phyloP scores from a whole-genome alignment of 2,888 invertebrate genomes.

The Alentia gelatinosa region DNA sequence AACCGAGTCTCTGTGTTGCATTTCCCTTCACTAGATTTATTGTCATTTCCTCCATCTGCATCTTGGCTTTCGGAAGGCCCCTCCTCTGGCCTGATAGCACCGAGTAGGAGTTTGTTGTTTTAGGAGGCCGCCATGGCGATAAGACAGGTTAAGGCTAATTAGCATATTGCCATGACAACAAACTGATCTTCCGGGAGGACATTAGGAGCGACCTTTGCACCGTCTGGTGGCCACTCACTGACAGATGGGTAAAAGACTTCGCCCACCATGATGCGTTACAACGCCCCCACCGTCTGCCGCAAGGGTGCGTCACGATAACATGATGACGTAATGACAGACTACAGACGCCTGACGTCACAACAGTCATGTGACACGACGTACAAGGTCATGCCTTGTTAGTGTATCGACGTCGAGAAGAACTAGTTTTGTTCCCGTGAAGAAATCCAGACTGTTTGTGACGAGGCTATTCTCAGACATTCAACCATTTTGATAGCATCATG shows the following conservation, averaged over 20 bases:
- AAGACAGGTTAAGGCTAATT: slow-evolving; percentile 12
- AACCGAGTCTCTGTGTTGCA: neutral
- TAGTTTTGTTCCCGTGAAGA: no score
- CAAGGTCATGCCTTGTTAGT: neutral
- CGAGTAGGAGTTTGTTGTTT: slow-evolving; percentile 36
- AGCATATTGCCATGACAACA: slow-evolving; percentile 48
- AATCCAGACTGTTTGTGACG: no score
- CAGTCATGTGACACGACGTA: neutral
- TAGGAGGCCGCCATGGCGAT: neutral
- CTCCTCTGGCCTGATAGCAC: neutral
- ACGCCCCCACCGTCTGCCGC: neutral
- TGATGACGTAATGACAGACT: neutral
- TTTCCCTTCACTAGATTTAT: neutral
- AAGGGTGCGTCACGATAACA: neutral
- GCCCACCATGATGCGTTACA: neutral
- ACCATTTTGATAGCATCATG: no score
- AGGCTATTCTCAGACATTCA: no score
- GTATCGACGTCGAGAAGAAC: no score
- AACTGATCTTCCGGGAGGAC: slow-evolving; percentile 15
- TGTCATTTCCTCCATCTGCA: neutral
- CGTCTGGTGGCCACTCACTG: slow-evolving; percentile 6
- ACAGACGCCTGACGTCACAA: slow-evolving; percentile 22
- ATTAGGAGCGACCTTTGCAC: neutral
- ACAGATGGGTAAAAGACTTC: slow-evolving; percentile 36
- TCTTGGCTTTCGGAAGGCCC: neutral